Percentiles rank a stretch among this genome's conserved stretches.
phyloP scores from a whole-genome alignment of 2,888 invertebrate species.

The Tachina lurida region DNA sequence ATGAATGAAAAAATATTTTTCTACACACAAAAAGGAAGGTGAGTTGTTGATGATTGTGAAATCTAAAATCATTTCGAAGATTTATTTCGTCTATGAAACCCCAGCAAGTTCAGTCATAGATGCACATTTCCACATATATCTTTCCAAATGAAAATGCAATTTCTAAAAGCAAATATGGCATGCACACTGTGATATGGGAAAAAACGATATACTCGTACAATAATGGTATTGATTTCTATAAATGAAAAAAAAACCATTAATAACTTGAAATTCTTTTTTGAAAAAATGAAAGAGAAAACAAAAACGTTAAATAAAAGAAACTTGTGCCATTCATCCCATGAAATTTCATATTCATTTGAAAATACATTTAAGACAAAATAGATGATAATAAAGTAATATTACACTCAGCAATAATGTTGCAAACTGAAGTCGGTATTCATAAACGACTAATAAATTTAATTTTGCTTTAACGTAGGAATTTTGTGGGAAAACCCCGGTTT shows the following conservation, averaged over 20 bases:
- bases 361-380: background rate
- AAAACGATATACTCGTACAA: background rate
- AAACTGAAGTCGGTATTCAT: background rate
- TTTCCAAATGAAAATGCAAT: conserved; percentile 24
- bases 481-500: no score
- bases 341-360: background rate
- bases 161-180: background rate
- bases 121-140: background rate
- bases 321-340: background rate
- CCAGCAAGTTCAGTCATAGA: conserved; percentile 3
- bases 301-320: background rate
- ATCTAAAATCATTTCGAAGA: conserved; percentile 11
- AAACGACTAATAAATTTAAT: no score
- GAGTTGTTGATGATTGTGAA: conserved; percentile 9
- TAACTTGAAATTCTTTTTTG: conserved; percentile 25
- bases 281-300: background rate
- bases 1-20: background rate
- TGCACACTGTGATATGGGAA: background rate
- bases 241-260: conserved; percentile 23
- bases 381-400: background rate
- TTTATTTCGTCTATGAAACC: conserved; percentile 24
- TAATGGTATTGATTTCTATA: conserved; percentile 43
- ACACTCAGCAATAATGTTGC: conserved; percentile 10
- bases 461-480: no score
- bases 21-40: background rate